A percentile compares a stretch with the other conserved stretches of the same genome.
phyloP scores from a whole-genome alignment of 1,140 invertebrate species.

The Temnothorax nylanderi region DNA sequence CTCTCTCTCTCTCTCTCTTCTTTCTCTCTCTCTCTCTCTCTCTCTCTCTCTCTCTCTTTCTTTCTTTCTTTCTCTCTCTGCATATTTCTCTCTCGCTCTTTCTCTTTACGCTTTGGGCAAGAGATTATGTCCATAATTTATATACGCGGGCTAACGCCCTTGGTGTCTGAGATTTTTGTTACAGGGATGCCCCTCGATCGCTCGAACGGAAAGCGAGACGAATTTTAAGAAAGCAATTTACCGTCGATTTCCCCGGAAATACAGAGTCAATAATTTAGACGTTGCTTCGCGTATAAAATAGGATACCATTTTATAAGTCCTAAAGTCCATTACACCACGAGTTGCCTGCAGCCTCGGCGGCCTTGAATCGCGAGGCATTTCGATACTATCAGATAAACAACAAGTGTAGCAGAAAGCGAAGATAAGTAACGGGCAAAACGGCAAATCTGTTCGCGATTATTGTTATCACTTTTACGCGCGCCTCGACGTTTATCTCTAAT shows the following conservation, averaged over 20 bases:
- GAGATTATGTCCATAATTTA: constrained; percentile 76
- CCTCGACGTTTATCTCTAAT: constrained; percentile 37
- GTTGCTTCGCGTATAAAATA: constrained; percentile 16
- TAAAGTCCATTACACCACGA: not conserved
- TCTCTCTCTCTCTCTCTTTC: not conserved
- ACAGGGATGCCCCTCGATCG: constrained; percentile 19
- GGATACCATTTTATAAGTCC: not conserved
- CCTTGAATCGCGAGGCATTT: constrained; percentile 30
- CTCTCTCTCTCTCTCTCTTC: not conserved
- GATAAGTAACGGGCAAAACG: constrained; percentile 40
- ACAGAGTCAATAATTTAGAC: constrained; percentile 32
- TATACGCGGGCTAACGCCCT: constrained; percentile 69
- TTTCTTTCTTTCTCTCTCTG: not conserved
- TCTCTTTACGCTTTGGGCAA: constrained; percentile 49
- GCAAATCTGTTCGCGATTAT: constrained; percentile 45
- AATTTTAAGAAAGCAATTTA: constrained; percentile 8
- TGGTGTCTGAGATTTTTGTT: constrained; percentile 51
- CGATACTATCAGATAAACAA: constrained; percentile 30
- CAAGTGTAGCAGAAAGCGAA: constrained; percentile 19
- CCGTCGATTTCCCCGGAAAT: constrained; percentile 28
- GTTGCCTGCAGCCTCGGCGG: not conserved
- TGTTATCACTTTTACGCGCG: constrained; percentile 46
- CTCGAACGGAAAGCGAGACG: constrained; percentile 39
- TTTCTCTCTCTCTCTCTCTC: constrained; percentile 60
- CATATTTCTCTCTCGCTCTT: constrained; percentile 55